Base-by-base conservation (phyloP, 2,113 vertebrate species). In the Abramis brama region DNA sequence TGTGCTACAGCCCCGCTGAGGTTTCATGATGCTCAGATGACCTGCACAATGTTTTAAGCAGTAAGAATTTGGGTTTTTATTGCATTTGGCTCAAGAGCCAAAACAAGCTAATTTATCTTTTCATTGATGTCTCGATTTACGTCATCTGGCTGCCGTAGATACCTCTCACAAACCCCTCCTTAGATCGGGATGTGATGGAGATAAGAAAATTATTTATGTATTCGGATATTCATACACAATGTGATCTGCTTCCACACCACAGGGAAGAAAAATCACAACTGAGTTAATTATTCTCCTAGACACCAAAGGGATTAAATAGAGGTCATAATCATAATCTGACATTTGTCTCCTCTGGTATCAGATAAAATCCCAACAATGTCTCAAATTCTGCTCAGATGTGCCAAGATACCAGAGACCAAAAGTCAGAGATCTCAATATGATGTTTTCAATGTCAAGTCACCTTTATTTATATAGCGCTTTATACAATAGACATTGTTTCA, bases 1-100 rank as follows among this genome's bases (percentile, higher is more conserved):
- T 91, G 91, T 88, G 52, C 78, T 84, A 90, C 90, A 92, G 91
- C 86, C 91, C 89, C 87, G 91, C 85, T 83, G 83, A 88, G 45
- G 30, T 57, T 81, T 71, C 64, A 52, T 39, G 68, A 83, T 21
- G 64, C 21, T 70, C 82, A 39, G 82, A 30, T 59, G 5, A 39
- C 33, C 75, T 55, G 45, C 75, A 77, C 47, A 52, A 47, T 6
- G 39, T 64, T 62, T 30, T 27, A 19, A 81, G 43, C 43, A n/a
- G 27, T 10, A 81, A 30, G 33, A 79, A 60, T 59, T 79, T 60
- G 4, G 19, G 17, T 1, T 73, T 59, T 83, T 57, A 79, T 39
- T 83, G 66, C 50, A 73, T 83, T 71, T 71, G 25, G 80, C 64
- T 55, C 7, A n/a, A 9, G 21, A 59, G 68, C 68, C 68, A 83